Evolutionary conservation across 30 jellyfish, hydroid and myxozoan species (phyloP).

Genomic region (Aurelia sp.): DNA sequence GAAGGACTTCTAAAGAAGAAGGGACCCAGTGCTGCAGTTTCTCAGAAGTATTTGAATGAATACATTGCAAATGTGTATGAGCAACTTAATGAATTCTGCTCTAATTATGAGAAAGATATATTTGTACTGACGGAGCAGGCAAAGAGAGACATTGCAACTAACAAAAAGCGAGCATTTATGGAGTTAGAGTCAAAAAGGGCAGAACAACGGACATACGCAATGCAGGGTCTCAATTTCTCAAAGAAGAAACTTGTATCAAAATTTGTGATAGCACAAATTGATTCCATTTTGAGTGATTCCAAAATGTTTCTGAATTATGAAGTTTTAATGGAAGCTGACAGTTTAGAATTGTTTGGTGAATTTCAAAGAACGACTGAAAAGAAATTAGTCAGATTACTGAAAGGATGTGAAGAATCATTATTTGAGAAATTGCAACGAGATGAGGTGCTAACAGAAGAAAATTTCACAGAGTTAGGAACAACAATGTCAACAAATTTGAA

Average conservation of each 20-base stretch:
- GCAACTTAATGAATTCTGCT: constrained; percentile 15
- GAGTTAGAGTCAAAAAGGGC: constrained; percentile 40
- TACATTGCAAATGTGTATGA: constrained; percentile 27
- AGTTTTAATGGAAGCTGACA: constrained; percentile 14
- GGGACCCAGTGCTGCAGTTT: not conserved
- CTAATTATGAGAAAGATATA: constrained; percentile 34
- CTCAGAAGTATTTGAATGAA: constrained; percentile 1
- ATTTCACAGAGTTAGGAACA: constrained; percentile 24
- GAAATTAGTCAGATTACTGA: constrained; percentile 10
- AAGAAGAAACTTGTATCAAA: constrained; percentile 49
- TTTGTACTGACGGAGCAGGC: constrained; percentile 2
- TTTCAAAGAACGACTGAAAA: constrained; percentile 38
- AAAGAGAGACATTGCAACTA: constrained; percentile 18
- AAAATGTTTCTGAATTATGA: constrained; percentile 16
- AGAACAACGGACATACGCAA: constrained; percentile 19
- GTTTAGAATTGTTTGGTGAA: constrained; percentile 27
- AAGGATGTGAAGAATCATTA: constrained; percentile 51
- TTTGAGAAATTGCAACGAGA: constrained; percentile 37
- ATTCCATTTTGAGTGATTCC: constrained; percentile 13
- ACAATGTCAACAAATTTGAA: constrained; percentile 27
- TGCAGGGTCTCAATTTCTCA: constrained; percentile 8
- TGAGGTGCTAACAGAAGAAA: constrained; percentile 26
- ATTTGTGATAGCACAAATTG: constrained; percentile 51
- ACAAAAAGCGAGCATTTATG: constrained; percentile 37
- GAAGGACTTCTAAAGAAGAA: constrained; percentile 29